Evolutionary conservation across 2,113 vertebrate genomes (phyloP).

Genomic region (Leptobrachium leishanense): DNA sequence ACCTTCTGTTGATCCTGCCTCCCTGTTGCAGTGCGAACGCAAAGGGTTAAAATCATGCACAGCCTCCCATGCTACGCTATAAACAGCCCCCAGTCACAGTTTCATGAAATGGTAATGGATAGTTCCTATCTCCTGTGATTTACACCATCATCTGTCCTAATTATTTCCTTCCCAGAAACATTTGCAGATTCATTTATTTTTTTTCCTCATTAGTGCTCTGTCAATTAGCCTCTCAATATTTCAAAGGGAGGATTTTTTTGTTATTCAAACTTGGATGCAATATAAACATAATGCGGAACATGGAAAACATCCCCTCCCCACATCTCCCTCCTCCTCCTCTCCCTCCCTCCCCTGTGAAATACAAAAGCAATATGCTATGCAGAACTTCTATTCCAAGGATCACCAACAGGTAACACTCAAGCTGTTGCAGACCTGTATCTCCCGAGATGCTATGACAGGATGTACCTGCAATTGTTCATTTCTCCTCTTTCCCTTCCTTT

Average conservation of each 20-base stretch:
- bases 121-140: conserved; percentile 48
- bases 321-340: not conserved
- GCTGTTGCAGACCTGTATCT: too few relatives aligned
- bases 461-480: too few relatives aligned
- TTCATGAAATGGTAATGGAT: conserved; percentile 47
- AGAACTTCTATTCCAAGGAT: not conserved
- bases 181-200: conserved; percentile 49
- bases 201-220: conserved; percentile 48
- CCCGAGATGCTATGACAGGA: too few relatives aligned
- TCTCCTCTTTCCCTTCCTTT: too few relatives aligned
- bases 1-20: not conserved
- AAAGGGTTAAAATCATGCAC: conserved; percentile 26
- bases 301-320: conserved; percentile 12
- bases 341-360: conserved; percentile 2
- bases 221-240: conserved; percentile 49
- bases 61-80: not conserved
- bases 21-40: not conserved
- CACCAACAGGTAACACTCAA: too few relatives aligned
- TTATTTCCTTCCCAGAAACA: conserved; percentile 49
- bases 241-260: conserved; percentile 38
- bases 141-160: conserved; percentile 50
- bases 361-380: not conserved
- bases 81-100: conserved; percentile 49
- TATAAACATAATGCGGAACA: conserved; percentile 43
- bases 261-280: conserved; percentile 44